Conservation (phyloP, 23 tunicate genomes). For the Phallusia fumigata region DNA sequence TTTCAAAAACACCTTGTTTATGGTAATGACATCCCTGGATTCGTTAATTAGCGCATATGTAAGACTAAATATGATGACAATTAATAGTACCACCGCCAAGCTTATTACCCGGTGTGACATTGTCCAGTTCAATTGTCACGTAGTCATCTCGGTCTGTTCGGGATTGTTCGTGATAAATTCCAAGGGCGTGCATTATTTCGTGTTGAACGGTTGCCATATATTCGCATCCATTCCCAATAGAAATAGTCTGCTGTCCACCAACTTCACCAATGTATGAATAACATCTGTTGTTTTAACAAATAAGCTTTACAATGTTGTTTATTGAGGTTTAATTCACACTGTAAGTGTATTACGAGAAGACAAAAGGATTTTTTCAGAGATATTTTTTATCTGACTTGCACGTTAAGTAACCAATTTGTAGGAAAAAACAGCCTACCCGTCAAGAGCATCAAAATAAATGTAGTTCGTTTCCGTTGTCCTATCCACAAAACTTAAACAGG, state of each 20-base stretch:
- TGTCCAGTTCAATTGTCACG: constrained; percentile 44
- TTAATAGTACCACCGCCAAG: too few species aligned
- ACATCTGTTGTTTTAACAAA: constrained; percentile 30
- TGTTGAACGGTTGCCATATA: constrained; percentile 46
- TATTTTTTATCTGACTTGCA: constrained; percentile 23
- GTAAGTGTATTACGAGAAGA: too few species aligned
- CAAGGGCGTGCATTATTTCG: constrained; percentile 85
- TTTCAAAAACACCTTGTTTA: too few species aligned
- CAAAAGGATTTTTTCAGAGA: neutral
- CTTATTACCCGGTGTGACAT: constrained; percentile 54
- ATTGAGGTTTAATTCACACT: too few species aligned
- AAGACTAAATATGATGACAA: too few species aligned
- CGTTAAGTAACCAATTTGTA: too few species aligned
- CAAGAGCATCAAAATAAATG: constrained; percentile 29
- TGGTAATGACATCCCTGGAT: too few species aligned
- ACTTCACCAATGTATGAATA: constrained; percentile 58
- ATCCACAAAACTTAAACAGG: constrained; percentile 68
- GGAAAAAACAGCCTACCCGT: constrained; percentile 40
- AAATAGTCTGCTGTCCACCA: constrained; percentile 64
- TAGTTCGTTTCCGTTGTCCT: constrained; percentile 63
- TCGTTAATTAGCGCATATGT: too few species aligned
- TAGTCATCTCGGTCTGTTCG: constrained; percentile 84
- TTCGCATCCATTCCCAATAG: constrained; percentile 83
- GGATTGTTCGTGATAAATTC: constrained; percentile 78
- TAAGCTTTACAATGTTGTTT: too few species aligned